Percentiles rank a stretch among this genome's conserved stretches.
Evolutionary conservation across 2,113 vertebrate genomes (phyloP).

Genomic region (Channa maculata): DNA sequence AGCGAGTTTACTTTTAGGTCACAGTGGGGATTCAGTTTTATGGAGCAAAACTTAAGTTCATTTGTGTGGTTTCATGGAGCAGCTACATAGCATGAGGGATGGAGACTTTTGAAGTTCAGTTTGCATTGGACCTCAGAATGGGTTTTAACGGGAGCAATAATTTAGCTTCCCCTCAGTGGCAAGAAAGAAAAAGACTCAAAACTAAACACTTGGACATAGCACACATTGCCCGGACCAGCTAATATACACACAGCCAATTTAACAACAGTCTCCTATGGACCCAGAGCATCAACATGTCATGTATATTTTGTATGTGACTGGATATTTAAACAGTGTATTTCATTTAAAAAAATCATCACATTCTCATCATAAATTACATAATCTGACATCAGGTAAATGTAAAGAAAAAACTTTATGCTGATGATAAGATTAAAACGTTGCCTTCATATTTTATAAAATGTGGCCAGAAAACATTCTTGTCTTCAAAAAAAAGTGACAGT

Average conservation of each 20-base stretch:
- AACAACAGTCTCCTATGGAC: background rate
- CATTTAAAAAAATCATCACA: slow-evolving; percentile 5
- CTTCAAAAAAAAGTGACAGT: slow-evolving; percentile 12
- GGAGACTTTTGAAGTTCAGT: slow-evolving; percentile 65
- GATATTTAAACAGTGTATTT: background rate
- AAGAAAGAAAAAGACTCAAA: slow-evolving; percentile 68
- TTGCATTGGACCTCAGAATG: slow-evolving; percentile 45
- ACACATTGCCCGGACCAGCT: slow-evolving; percentile 1
- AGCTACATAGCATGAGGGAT: slow-evolving; percentile 41
- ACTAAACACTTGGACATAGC: slow-evolving; percentile 26
- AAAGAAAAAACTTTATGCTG: background rate
- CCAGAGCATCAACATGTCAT: slow-evolving; percentile 17
- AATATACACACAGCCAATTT: slow-evolving; percentile 28
- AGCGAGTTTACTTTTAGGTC: slow-evolving; percentile 71
- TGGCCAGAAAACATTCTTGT: background rate
- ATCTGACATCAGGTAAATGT: background rate
- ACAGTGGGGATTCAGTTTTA: slow-evolving; percentile 70
- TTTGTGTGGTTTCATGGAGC: slow-evolving; percentile 52
- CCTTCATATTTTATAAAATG: background rate
- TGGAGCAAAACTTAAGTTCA: slow-evolving; percentile 67
- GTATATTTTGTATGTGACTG: background rate
- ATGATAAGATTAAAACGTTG: slow-evolving; percentile 5
- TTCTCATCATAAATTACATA: background rate
- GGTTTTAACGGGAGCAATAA: slow-evolving; percentile 64
- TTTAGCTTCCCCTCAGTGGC: slow-evolving; percentile 61